Evolutionary conservation across 2,888 invertebrate genomes (phyloP), one percentile per base, ranked within the genome.

Genomic region (Pristionchus entomophagus): DNA sequence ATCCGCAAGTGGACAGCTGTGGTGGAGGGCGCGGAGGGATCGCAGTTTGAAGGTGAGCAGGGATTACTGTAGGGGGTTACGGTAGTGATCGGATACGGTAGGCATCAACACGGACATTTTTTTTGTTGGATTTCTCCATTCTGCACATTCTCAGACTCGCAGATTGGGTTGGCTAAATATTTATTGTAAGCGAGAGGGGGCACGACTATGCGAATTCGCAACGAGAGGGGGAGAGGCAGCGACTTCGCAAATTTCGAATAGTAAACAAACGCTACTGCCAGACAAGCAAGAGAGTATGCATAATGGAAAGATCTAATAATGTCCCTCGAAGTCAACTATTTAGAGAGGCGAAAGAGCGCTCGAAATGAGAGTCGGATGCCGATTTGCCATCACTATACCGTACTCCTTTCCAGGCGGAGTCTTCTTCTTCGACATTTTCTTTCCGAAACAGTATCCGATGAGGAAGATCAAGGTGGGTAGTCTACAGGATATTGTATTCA

Each of bases 371-470:
- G 14, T 45, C 45, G 45, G 8, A 4, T 1, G 2, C 56, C 8
- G 3, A n/a, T n/a, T 56, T 56, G n/a, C 19, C n/a, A 3, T n/a
- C 19, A 6, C 22, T 4, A 12, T n/a, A 26, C 22, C 26, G n/a
- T 22, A 12, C 59, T 6, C 10, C 6, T n/a, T 38, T 65, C 19
- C 22, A 53, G 84, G 69, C 32, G 84, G 84, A 29, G 26, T 69
- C 45, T 84, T 84, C 84, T 84, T 84, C 84, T 84, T 84, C 49
- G 84, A 84, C 22, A 65, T 84, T 22, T 10, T 22, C 35, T 51
- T 84, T 14, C 84, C 45, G 22, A n/a, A 12, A 4, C n/a, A 29
- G 35, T 84, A 84, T 65, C 84, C 84, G n/a, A 56, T 53, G 32
- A 51, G 32, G 8, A 49, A n/a, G 6, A 65, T 53, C 59, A 59